Evolutionary conservation across 2,113 vertebrate genomes (phyloP), one percentile per base, ranked within the genome.

Genomic region (Tangachromis dhanisi): DNA sequence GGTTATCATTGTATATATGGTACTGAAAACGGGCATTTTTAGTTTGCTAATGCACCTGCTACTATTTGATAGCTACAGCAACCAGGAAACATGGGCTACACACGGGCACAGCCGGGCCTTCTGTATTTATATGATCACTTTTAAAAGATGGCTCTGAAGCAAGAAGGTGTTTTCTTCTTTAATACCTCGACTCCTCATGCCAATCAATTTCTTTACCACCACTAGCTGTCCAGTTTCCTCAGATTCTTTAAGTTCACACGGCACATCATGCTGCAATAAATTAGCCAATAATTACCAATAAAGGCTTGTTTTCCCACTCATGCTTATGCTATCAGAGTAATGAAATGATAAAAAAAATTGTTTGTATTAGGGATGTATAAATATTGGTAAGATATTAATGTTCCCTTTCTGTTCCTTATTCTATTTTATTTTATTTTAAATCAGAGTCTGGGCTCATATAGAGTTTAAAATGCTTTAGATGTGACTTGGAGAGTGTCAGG

Each of bases 231-330:
- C 61, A 0, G 61, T 66, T 66, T 66, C 61, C 61, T 12, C 59
- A 0, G 16, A 33, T 63, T 33, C 59, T 33, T 33, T 63, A 63
- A 19, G 16, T 33, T 63, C 59, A 63, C 16, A 33, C 6, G 0
- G 17, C 10, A 35, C 61, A 66, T 66, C 31, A n/a, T 35, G 31
- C 0, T 35, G 61, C 16, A 63, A 19, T 33, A 33, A 1, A 63
- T 33, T 63, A 19, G 8, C 57, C 57, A 61, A 57, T 57, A 57
- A 29, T 2, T 29, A 24, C 13, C 7, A 59, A 63, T 63, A 12
- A n/a, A 66, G 31, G 17, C 17, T 66, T 66, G 31, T 66, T 66
- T 35, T 35, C 31, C 17, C 1, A 63, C 31, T 63, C 59, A 35
- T 63, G 13, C 13, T 57, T 57, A 57, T 26, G 29, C 9, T 66